phyloP scores from a whole-genome alignment of 1,140 invertebrate genomes.

The Acromyrmex heyeri region DNA sequence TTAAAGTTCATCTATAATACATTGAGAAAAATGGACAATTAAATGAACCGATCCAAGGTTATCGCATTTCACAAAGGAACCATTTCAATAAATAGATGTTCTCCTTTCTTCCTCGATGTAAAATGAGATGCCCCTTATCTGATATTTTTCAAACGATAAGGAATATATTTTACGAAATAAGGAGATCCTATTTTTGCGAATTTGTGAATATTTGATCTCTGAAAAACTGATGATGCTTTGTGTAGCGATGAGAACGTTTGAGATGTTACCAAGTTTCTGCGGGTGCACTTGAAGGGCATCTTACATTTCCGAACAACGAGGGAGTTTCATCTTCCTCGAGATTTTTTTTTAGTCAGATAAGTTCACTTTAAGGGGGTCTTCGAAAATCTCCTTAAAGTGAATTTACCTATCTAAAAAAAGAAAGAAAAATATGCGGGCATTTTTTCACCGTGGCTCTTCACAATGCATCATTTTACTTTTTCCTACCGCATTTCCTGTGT shows the following conservation, averaged over 20 bases:
- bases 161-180: background rate
- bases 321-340: background rate
- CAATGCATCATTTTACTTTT: background rate
- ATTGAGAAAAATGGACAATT: too few relatives aligned
- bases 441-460: background rate
- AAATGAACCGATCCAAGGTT: background rate
- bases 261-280: constrained; percentile 40
- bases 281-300: constrained; percentile 33
- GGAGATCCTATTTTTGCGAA: too few relatives aligned
- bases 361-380: background rate
- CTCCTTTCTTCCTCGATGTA: background rate
- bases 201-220: constrained; percentile 5
- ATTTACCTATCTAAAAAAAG: background rate
- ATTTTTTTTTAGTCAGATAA: too few relatives aligned
- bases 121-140: background rate
- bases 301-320: background rate
- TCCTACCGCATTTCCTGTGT: background rate
- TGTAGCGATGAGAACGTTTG: background rate
- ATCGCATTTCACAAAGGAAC: background rate
- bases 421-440: constrained; percentile 8
- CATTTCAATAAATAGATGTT: constrained; percentile 9
- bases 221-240: background rate
- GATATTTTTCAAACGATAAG: background rate
- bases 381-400: background rate
- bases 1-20: too few relatives aligned